Base-by-base conservation (phyloP, 1,140 invertebrate genomes). In the Anastrepha ludens region DNA sequence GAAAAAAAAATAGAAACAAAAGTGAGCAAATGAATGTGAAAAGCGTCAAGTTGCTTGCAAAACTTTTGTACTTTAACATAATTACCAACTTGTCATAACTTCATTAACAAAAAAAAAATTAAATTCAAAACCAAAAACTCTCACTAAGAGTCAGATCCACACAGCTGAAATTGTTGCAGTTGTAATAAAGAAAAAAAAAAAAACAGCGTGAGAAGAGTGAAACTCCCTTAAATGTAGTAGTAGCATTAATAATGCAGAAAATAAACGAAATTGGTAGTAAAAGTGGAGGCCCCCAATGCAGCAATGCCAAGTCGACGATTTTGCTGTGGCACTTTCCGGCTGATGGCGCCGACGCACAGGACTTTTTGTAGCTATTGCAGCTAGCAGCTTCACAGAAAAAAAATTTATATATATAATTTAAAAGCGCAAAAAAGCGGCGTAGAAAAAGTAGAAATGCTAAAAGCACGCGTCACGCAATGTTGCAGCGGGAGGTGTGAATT, bases 31-130 rank as follows among this genome's bases (percentile, higher is more conserved):
- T 62, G 60, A 62, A 62, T 15, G 60, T n/a, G n/a, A 20, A 15
- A 81, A 20, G 74, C 47, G 74, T 81, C 74, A 55, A 81, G 39
- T 81, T 50, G 47, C n/a, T 81, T 6, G 47, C 74, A 50, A 55
- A 81, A 81, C 74, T 81, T 81, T 81, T 81, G 47, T 81, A 81
- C 74, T 81, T 81, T 81, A 81, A 81, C 74, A 81, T 81, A 81
- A 81, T 81, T 81, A 81, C 74, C 47, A 81, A 81, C 74, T 81
- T 81, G 74, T 50, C 74, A 81, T 81, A 81, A 81, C 74, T 81
- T 81, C 47, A 55, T 81, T 11, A 20, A 47, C n/a, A 58, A n/a
- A 58, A 81, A 62, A 15, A 15, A 17, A 17, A 29, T 29, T 29
- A 62, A n/a, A 62, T 81, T 81, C 2, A 55, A 74, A 67, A 39